Percentiles rank a stretch among this genome's conserved stretches.
Evolutionary conservation across 2,113 vertebrate genomes (phyloP).

Genomic region (Gallinago media): DNA sequence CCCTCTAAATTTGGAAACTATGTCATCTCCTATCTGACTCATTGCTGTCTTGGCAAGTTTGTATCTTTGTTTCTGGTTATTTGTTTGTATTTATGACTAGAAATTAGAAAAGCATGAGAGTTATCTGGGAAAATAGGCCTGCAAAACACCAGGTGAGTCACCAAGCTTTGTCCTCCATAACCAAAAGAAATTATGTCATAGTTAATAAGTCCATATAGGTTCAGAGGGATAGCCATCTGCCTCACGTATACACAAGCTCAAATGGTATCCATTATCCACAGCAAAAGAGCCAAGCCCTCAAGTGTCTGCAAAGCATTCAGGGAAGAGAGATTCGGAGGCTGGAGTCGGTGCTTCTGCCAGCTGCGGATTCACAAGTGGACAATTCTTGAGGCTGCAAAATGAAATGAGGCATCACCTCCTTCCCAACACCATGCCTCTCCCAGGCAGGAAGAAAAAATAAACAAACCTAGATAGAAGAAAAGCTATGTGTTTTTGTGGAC

Average conservation of each 20-base stretch:
- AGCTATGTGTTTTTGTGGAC: background rate
- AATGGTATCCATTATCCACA: background rate
- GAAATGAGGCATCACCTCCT: background rate
- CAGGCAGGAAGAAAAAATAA: background rate
- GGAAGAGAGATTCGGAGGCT: background rate
- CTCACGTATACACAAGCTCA: background rate
- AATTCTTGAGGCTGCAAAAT: background rate
- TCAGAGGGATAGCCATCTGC: background rate
- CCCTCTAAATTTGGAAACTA: background rate
- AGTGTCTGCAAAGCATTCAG: background rate
- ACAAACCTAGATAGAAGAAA: background rate
- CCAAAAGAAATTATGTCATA: background rate
- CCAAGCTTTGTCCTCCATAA: background rate
- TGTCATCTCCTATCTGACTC: background rate
- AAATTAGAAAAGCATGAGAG: background rate
- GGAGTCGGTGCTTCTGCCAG: background rate
- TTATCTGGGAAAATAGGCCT: background rate
- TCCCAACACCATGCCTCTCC: background rate
- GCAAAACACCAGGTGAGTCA: background rate
- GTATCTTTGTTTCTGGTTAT: background rate
- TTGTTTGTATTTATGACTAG: background rate
- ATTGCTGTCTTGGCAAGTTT: background rate
- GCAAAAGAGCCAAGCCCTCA: background rate
- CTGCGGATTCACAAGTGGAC: background rate
- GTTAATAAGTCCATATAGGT: background rate